phyloP scores from a whole-genome alignment of 2,113 vertebrate species.

The Bos taurus region DNA sequence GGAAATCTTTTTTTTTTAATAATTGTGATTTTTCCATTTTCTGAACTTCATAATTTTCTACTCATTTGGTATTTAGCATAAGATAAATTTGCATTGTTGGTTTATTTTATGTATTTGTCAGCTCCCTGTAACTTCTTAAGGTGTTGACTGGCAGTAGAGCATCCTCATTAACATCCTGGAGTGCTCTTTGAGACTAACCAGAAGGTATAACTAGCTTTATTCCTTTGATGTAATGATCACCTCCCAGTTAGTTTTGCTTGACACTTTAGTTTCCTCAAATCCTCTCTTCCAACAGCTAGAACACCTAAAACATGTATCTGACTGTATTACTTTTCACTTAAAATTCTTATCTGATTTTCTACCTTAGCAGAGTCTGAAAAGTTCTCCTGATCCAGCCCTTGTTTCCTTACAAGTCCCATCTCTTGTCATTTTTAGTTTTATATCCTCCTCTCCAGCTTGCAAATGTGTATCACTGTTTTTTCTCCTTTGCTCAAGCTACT shows the following conservation, averaged over 20 bases:
- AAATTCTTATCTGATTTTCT: background rate
- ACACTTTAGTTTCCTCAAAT: background rate
- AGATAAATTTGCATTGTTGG: background rate
- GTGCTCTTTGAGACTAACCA: background rate
- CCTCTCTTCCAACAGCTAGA: background rate
- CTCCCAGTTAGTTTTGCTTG: background rate
- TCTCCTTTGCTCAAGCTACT: background rate
- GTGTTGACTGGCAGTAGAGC: background rate
- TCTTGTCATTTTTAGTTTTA: background rate
- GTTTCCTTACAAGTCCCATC: background rate
- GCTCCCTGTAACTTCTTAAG: background rate
- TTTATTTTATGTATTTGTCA: constrained; percentile 1
- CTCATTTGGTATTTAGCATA: background rate
- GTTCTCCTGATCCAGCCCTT: background rate
- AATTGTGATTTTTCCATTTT: background rate
- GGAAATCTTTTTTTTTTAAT: background rate
- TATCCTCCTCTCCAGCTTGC: background rate
- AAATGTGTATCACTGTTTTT: background rate
- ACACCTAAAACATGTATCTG: background rate
- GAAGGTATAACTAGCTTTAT: background rate
- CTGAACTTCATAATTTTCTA: background rate
- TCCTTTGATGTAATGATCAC: background rate
- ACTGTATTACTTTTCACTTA: background rate
- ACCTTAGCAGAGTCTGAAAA: background rate
- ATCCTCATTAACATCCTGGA: background rate